Conservation (phyloP, 2,888 invertebrate species). For the Drymonia ruficornis region DNA sequence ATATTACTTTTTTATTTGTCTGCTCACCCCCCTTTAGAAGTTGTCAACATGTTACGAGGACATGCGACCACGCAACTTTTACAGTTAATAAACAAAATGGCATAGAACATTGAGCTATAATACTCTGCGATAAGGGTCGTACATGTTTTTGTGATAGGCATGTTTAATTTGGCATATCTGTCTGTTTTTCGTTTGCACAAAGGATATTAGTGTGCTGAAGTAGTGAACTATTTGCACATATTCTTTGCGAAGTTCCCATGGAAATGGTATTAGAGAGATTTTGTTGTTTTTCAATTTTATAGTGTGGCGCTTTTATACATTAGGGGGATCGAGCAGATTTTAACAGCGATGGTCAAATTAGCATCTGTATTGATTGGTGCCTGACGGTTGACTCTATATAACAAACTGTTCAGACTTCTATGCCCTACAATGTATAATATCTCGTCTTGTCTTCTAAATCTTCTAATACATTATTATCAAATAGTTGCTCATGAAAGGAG, state of each 20-base stretch:
- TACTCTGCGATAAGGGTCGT: conserved; percentile 1
- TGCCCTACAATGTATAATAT: no score
- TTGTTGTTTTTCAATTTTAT: conserved; percentile 54
- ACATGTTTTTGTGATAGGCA: conserved; percentile 6
- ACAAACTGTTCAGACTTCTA: no score
- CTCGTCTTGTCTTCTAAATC: no score
- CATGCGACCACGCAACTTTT: conserved; percentile 19
- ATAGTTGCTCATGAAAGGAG: no score
- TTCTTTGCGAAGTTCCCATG: conserved; percentile 68
- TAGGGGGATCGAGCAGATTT: conserved; percentile 1
- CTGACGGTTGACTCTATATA: no score
- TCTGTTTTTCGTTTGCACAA: conserved; percentile 66
- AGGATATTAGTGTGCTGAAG: conserved; percentile 69
- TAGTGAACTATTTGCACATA: conserved; percentile 63
- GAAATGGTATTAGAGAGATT: conserved; percentile 62
- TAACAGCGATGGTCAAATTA: no score
- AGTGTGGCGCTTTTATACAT: conserved; percentile 14
- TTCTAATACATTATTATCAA: no score
- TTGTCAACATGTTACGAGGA: conserved; percentile 77
- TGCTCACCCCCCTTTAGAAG: conserved; percentile 67
- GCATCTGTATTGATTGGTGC: no score
- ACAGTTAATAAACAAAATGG: background rate
- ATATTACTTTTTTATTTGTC: conserved; percentile 83
- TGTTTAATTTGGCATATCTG: conserved; percentile 35
- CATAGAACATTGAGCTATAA: conserved; percentile 12